phyloP scores from a whole-genome alignment of 1,140 invertebrate genomes.

The Matsumurasca onukii region DNA sequence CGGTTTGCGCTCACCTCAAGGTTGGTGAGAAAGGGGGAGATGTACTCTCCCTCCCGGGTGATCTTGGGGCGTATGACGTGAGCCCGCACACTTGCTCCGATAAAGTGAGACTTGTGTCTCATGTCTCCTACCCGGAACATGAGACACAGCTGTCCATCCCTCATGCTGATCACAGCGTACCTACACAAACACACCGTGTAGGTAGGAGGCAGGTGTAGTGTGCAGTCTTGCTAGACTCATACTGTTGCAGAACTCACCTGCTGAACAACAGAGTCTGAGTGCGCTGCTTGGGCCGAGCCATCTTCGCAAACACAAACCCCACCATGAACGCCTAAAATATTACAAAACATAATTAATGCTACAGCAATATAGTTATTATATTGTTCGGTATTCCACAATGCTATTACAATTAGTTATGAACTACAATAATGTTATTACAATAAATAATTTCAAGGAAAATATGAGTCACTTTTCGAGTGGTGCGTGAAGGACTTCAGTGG shows the following conservation, averaged over 20 bases:
- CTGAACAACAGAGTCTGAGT: constrained; percentile 96
- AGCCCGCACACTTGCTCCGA: constrained; percentile 87
- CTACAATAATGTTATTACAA: no score
- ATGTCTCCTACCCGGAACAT: constrained; percentile 98
- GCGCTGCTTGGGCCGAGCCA: constrained; percentile 96
- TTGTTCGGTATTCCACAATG: no score
- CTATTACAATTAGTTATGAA: no score
- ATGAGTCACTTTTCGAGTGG: no score
- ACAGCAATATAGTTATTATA: no score
- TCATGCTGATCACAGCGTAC: constrained; percentile 87
- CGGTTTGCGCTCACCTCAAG: constrained; percentile 68
- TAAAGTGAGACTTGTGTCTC: constrained; percentile 92
- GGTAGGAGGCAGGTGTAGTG: no score
- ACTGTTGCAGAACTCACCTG: constrained; percentile 53
- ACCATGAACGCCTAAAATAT: constrained; percentile 75
- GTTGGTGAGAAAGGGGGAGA: constrained; percentile 83
- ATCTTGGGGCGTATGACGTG: constrained; percentile 85
- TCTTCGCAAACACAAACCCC: constrained; percentile 93
- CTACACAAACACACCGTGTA: no score
- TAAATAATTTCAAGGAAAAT: no score
- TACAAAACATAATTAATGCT: constrained; percentile 1
- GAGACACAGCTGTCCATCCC: constrained; percentile 88
- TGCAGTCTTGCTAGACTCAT: no score
- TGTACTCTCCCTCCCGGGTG: constrained; percentile 85
- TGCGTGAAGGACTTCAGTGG: no score